Evolutionary conservation across 2,113 vertebrate genomes (phyloP).

Genomic region (Panurus biarmicus): DNA sequence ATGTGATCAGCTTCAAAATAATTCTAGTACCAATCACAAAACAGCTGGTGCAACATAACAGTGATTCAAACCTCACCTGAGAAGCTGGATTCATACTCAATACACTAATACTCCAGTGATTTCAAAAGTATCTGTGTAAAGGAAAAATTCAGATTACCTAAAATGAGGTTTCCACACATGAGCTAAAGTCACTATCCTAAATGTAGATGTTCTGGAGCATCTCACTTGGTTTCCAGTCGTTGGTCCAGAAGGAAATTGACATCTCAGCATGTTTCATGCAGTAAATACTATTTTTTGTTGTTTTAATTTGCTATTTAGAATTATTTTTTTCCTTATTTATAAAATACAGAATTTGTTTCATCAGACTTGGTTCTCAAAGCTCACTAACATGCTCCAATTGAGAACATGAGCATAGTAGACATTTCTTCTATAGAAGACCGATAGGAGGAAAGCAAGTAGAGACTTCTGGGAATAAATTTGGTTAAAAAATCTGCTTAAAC

Average conservation of each 20-base stretch:
- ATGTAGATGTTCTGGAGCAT: neutral
- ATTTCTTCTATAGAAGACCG: neutral
- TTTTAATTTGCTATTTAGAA: neutral
- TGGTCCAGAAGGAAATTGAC: neutral
- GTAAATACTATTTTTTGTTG: neutral
- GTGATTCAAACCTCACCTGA: neutral
- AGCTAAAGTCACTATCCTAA: neutral
- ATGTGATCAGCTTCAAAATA: neutral
- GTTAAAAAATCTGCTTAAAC: neutral
- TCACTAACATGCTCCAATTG: rapidly evolving
- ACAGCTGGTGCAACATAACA: neutral
- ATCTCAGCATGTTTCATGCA: neutral
- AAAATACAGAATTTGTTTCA: neutral
- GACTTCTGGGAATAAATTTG: neutral
- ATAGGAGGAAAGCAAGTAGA: neutral
- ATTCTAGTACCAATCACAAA: neutral
- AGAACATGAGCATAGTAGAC: neutral
- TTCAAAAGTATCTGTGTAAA: neutral
- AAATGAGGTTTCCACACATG: neutral
- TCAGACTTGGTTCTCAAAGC: neutral
- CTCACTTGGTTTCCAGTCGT: neutral
- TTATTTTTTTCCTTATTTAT: neutral
- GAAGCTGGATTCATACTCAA: neutral
- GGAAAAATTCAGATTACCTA: neutral
- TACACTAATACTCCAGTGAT: neutral